Base-by-base conservation (phyloP, 2,797 vertebrate species). In the Eutrigla gurnardus region DNA sequence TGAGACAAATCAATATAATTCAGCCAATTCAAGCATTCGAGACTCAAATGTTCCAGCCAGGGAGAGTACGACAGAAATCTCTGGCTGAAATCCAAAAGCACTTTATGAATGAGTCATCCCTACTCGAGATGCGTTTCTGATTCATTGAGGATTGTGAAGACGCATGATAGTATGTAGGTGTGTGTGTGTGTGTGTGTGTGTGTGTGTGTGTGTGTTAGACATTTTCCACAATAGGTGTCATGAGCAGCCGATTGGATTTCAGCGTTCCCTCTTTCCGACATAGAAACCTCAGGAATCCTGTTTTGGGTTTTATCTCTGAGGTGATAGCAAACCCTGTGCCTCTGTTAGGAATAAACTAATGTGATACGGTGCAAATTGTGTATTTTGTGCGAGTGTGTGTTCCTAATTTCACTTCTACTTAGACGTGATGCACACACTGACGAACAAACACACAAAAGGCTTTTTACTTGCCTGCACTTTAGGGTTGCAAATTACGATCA, bases 81-180 rank as follows among this genome's bases (percentile, higher is more conserved):
- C 77, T 65, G 74, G 67, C 73, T 82, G 74, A 82, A 86, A 81
- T 86, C 72, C 78, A 64, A 61, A 35, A 78, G 63, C 62, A 61
- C 82, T 90, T 89, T 62, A 75, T 80, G 75, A 89, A 93, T 91
- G 92, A 92, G 61, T 92, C 90, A 93, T 55, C 59, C 11, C 13
- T 18, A 37, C 75, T 81, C 13, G 6, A 82, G 76, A 83, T 57
- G 81, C 6, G n/a, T 75, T 50, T 85, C 77, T 69, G 69, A 79
- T 86, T 88, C 77, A 85, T 80, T 84, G 73, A 77, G 75, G 85
- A 73, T 45, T 46, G 15, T 33, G 47, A 65, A 63, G 77, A 80
- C 1, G 15, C 61, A 55, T 72, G 59, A 80, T 68, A 83, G 73
- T 73, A 77, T 83, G 80, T 45, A 74, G 55, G 82, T 65, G 66